Base-by-base conservation (phyloP, 1,140 invertebrate genomes). In the Harlomillsia oculata region DNA sequence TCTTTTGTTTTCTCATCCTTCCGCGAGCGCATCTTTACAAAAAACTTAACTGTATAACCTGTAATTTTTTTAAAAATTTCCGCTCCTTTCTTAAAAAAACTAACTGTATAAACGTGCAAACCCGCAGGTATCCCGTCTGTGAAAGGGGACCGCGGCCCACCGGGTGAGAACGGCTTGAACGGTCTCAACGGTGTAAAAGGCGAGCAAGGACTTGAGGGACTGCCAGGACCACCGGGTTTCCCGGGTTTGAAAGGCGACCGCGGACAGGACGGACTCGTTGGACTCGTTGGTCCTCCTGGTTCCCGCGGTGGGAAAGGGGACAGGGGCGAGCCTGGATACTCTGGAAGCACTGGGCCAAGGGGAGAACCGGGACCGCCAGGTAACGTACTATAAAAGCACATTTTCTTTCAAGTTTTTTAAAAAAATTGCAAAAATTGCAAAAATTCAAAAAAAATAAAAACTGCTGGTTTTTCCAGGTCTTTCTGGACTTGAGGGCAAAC, bases 151-250 rank as follows among this genome's bases (percentile, higher is more conserved):
- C 5, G 20, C n/a, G 55, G 55, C 2, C 14, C 28, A 5, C 23
- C 29, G 34, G 62, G 63, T 34, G 52, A 60, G 2, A 5, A 25
- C 16, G 59, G 59, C 16, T 16, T 53, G 16, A 43, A 25, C n/a
- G 55, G 59, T 20, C 25, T 39, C 5, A 50, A 53, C 23, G 67
- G 68, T 41, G 25, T 32, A 28, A 54, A 45, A 39, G 69, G 69
- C 40, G 39, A 60, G 26, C 28, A 23, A 21, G 66, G 66, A 59
- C 8, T 18, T 14, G 40, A 36, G 16, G 62, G 62, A 25, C n/a
- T 78, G 34, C 71, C 73, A 45, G 83, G 83, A 50, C 44, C 71
- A 36, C 79, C 79, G 26, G 83, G 83, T 52, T 64, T 67, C 18
- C 75, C 75, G 53, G 84, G 82, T 61, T 71, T 70, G 25, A 58